A percentile compares a stretch with the other conserved stretches of the same genome.
These are phyloP conservation scores for Nomada goodeniana DNA, from an alignment of 2,888 invertebrate genomes.

Conservation along the genomic window DNA sequence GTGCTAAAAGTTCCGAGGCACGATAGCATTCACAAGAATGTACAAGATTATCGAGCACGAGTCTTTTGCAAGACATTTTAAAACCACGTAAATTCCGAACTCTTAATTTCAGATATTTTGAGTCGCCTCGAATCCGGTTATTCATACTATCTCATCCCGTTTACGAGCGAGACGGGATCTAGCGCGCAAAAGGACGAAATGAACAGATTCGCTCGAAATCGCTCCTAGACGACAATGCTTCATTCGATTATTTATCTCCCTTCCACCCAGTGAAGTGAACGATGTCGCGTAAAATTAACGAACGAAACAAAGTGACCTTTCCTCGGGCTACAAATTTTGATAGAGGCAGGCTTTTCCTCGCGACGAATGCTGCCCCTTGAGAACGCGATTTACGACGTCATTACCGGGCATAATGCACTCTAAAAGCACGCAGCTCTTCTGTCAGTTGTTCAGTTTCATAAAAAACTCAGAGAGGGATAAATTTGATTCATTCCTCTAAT, in stretches of 20 bases:
- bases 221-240: not conserved
- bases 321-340: conserved; percentile 38
- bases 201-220: conserved; percentile 3
- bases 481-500: conserved; percentile 28
- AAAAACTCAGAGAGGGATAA: conserved; percentile 9
- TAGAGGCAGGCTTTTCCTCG: conserved; percentile 37
- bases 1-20: too few species aligned
- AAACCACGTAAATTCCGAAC: too few species aligned
- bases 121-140: too few species aligned
- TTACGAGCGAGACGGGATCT: too few species aligned
- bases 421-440: not conserved
- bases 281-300: conserved; percentile 36
- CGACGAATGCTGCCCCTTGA: not conserved
- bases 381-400: conserved; percentile 44
- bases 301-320: conserved; percentile 31
- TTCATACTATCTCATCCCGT: too few species aligned
- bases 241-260: not conserved
- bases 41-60: too few species aligned
- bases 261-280: not conserved
- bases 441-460: not conserved
- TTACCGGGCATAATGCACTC: conserved; percentile 26
- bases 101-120: too few species aligned
- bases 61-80: too few species aligned
- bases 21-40: too few species aligned
- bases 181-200: not conserved